These are phyloP conservation scores for Scaeva pyrastri DNA, from an alignment of 2,888 invertebrate species.

Conservation along the genomic window DNA sequence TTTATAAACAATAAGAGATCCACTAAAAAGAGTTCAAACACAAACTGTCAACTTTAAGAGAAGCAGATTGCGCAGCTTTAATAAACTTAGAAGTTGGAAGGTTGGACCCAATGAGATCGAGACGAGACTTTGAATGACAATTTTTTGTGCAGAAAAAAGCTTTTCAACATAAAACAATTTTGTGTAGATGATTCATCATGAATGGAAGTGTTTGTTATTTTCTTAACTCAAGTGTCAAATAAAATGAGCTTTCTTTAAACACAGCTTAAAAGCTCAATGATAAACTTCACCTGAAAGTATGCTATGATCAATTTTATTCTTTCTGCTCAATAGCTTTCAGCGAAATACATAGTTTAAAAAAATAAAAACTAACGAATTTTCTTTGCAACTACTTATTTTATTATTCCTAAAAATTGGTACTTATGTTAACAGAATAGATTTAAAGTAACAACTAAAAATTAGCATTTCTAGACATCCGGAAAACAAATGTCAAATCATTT, in stretches of 20 bases:
- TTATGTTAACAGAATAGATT: no score
- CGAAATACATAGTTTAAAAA: no score
- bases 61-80: constrained; percentile 35
- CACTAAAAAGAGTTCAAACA: constrained; percentile 15
- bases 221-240: neutral
- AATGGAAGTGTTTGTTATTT: neutral
- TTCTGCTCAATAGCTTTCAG: no score
- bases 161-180: neutral
- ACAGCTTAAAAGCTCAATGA: constrained; percentile 18
- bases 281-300: constrained; percentile 51
- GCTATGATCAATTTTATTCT: neutral
- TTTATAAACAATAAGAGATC: constrained; percentile 12
- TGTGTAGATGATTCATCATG: neutral
- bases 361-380: no score
- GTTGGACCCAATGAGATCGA: constrained; percentile 15
- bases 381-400: no score
- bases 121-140: neutral
- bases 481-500: no score
- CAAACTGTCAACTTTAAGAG: constrained; percentile 49
- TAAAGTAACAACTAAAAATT: no score
- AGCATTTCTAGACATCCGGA: no score
- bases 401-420: no score
- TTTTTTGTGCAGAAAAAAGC: neutral
- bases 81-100: constrained; percentile 22
- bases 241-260: constrained; percentile 15